Conservation (phyloP, 2,797 vertebrate genomes). For the Buphagus erythrorhynchus region DNA sequence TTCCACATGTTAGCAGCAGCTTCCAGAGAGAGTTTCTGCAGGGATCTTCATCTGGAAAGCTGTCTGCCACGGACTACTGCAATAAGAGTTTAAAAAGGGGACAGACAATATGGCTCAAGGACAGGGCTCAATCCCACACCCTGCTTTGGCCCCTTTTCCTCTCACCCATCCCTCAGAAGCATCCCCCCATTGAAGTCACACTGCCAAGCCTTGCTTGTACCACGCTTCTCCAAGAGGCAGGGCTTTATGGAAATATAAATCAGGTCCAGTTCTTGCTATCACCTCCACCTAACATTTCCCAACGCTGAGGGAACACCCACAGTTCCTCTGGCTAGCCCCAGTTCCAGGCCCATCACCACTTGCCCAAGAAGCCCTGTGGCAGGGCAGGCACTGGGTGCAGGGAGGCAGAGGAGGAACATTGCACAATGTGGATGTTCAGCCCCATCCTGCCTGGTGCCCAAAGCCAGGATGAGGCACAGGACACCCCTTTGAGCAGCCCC, state of each 20-base stretch:
- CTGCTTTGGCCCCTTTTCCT: neutral
- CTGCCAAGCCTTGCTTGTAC: neutral
- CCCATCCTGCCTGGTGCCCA: neutral
- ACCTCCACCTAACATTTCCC: neutral
- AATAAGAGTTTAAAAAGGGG: neutral
- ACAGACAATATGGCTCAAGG: neutral
- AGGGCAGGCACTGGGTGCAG: neutral
- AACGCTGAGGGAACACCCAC: neutral
- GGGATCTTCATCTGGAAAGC: neutral
- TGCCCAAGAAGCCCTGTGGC: neutral
- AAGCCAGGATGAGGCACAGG: neutral
- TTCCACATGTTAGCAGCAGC: neutral
- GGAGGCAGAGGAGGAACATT: neutral
- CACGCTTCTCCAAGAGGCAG: neutral
- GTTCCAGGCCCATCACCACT: neutral
- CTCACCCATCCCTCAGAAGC: neutral
- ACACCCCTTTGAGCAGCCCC: neutral
- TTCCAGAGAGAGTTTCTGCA: neutral
- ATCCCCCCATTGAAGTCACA: rapidly evolving
- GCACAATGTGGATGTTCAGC: neutral
- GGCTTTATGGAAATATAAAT: neutral
- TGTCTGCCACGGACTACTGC: neutral
- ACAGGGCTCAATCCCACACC: neutral
- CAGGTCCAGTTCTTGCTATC: neutral
- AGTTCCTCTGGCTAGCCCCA: neutral